Conservation (phyloP, 2,888 invertebrate species). For the Gandaritis pyraliata region DNA sequence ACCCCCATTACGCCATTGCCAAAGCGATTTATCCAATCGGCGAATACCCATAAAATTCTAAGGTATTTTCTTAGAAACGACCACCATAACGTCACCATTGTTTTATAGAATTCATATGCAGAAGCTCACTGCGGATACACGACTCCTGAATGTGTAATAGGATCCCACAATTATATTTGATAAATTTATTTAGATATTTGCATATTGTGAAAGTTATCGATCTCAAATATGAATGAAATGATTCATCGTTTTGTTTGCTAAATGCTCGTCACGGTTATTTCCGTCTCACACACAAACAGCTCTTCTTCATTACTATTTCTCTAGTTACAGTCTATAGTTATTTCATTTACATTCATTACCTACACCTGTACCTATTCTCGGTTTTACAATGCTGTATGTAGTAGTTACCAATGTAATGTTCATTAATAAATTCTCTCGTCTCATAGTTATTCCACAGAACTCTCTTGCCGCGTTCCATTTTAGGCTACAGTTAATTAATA, state of each 20-base stretch:
- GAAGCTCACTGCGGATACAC: conserved; percentile 76
- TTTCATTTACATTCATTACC: too few relatives aligned
- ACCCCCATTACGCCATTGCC: conserved; percentile 30
- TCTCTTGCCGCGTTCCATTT: too few relatives aligned
- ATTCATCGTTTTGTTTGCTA: conserved; percentile 5
- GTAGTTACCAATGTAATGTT: too few relatives aligned
- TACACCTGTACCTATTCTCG: too few relatives aligned
- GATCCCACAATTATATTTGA: conserved; percentile 84
- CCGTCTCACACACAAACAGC: neutral
- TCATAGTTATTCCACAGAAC: neutral
- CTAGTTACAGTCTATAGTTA: too few relatives aligned
- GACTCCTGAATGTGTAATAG: conserved; percentile 76
- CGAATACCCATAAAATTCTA: conserved; percentile 76
- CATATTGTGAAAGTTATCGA: conserved; percentile 69
- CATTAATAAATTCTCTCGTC: too few relatives aligned
- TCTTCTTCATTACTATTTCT: too few relatives aligned
- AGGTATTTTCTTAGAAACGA: conserved; percentile 78
- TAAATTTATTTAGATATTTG: conserved; percentile 81
- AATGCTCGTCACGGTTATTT: neutral
- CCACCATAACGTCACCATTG: conserved; percentile 82
- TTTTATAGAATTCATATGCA: conserved; percentile 76
- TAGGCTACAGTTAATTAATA: too few relatives aligned
- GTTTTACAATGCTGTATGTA: too few relatives aligned
- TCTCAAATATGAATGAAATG: conserved; percentile 28
- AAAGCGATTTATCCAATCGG: conserved; percentile 54